phyloP scores from a whole-genome alignment of 2,888 invertebrate genomes.

The Thelaira solivaga region DNA sequence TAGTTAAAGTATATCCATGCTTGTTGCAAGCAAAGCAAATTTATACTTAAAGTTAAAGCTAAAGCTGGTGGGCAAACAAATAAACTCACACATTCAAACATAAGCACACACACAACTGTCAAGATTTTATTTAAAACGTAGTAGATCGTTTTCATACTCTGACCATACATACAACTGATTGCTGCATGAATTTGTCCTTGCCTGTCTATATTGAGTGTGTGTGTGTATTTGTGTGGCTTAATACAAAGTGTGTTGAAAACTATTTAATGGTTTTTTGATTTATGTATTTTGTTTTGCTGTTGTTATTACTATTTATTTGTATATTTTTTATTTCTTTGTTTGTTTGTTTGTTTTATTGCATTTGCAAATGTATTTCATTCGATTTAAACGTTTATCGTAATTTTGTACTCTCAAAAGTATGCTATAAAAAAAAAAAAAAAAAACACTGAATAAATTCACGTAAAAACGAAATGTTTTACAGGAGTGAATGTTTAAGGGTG shows the following conservation, averaged over 20 bases:
- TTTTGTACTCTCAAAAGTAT: constrained; percentile 6
- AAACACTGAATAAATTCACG: neutral
- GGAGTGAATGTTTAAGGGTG: no score
- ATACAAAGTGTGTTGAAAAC: constrained; percentile 53
- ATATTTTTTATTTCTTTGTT: neutral
- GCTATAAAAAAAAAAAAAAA: neutral
- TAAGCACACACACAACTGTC: neutral
- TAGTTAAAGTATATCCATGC: neutral
- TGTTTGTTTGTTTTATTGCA: neutral
- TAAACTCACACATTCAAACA: neutral
- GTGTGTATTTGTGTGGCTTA: neutral
- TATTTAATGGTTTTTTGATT: constrained; percentile 61
- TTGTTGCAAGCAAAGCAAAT: neutral
- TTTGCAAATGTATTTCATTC: constrained; percentile 10
- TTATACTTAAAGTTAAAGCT: neutral
- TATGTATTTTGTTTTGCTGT: constrained; percentile 28
- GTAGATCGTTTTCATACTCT: constrained; percentile 18
- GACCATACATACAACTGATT: neutral
- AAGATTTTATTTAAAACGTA: constrained; percentile 20
- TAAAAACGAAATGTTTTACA: constrained; percentile 2
- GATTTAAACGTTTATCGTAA: constrained; percentile 27
- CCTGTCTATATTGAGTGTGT: no score
- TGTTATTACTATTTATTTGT: constrained; percentile 36
- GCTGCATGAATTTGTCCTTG: no score
- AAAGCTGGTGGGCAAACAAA: neutral